A percentile compares a stretch with the other conserved stretches of the same genome.
Conservation (phyloP, 2,888 invertebrate species). For the Drosophila greeni region DNA sequence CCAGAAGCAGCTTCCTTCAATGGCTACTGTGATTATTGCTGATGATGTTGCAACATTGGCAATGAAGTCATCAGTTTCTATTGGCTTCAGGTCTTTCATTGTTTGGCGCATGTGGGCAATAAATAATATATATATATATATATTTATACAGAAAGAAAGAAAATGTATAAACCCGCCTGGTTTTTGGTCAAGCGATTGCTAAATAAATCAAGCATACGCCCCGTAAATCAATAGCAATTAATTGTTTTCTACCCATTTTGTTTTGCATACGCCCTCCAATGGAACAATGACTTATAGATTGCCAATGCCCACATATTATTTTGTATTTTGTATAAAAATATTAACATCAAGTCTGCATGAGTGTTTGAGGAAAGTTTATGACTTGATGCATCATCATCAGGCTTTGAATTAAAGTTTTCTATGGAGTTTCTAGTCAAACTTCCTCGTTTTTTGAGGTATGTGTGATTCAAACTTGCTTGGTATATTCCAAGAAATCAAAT, state of each 20-base stretch:
- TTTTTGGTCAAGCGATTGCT: too few relatives aligned
- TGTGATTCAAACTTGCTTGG: conserved; percentile 6
- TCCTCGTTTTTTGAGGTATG: conserved; percentile 1
- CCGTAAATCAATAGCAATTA: conserved; percentile 62
- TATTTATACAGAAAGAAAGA: too few relatives aligned
- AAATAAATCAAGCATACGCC: conserved; percentile 62
- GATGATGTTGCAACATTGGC: conserved; percentile 41
- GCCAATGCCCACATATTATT: conserved; percentile 17
- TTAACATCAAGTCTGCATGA: neutral
- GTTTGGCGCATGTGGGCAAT: conserved; percentile 34
- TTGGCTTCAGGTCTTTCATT: conserved; percentile 17
- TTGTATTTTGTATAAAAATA: conserved; percentile 9
- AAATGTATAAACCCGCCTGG: too few relatives aligned
- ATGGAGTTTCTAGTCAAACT: neutral
- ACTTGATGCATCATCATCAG: conserved; percentile 12
- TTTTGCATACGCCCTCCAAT: conserved; percentile 49
- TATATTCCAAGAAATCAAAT: conserved; percentile 24
- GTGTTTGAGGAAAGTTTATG: conserved; percentile 27
- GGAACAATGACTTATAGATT: conserved; percentile 39
- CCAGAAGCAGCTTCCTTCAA: conserved; percentile 29
- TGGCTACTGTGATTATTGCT: conserved; percentile 29
- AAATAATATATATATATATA: conserved; percentile 40
- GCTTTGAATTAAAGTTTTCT: too few relatives aligned
- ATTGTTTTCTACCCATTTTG: conserved; percentile 39
- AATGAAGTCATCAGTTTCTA: conserved; percentile 47